Conservation (phyloP, 2,113 vertebrate species). For the Grammomys dolichurus region DNA sequence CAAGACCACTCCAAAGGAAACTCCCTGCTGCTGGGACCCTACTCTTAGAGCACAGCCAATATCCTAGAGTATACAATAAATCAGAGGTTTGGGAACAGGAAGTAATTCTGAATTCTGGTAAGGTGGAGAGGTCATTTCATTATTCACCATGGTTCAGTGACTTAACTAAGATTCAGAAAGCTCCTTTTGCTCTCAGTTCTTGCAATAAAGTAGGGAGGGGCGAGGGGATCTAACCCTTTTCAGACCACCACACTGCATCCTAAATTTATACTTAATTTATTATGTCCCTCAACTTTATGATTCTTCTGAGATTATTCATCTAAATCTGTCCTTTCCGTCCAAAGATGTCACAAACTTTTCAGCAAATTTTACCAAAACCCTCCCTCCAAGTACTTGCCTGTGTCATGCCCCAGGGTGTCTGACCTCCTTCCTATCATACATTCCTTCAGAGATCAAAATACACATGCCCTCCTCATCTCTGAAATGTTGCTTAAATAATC, state of each 20-base stretch:
- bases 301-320: slow-evolving; percentile 26
- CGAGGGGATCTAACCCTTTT: slow-evolving; percentile 21
- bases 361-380: neutral
- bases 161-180: slow-evolving; percentile 68
- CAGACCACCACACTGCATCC: neutral
- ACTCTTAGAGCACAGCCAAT: neutral
- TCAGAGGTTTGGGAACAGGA: slow-evolving; percentile 38
- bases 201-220: slow-evolving; percentile 21
- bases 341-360: neutral
- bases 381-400: neutral
- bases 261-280: slow-evolving; percentile 58
- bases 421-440: neutral
- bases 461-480: neutral
- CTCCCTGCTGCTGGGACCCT: too few relatives aligned
- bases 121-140: slow-evolving; percentile 62
- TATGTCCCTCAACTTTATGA: neutral
- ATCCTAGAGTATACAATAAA: slow-evolving; percentile 40
- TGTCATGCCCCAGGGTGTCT: neutral
- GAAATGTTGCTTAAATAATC: neutral
- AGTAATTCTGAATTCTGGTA: slow-evolving; percentile 61
- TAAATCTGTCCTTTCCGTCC: slow-evolving; percentile 38
- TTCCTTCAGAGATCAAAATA: slow-evolving; percentile 24
- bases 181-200: slow-evolving; percentile 34
- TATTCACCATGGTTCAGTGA: slow-evolving; percentile 16
- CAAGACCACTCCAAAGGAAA: neutral